Conservation (phyloP, 1,140 invertebrate genomes). For the Orius insidiosus region DNA sequence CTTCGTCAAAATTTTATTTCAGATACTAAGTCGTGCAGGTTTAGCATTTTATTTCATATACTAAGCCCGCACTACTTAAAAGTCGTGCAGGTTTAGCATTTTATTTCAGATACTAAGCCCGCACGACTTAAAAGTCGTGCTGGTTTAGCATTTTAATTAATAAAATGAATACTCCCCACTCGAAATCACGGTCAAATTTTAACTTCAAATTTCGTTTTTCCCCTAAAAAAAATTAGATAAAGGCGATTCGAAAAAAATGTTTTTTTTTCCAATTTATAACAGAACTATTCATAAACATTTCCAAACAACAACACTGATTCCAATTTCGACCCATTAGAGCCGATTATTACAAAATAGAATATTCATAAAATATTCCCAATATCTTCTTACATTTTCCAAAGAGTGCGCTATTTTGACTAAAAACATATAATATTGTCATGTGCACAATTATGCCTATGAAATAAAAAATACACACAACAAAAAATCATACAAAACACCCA, state of each 20-base stretch:
- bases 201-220: no score
- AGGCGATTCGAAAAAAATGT: background rate
- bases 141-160: no score
- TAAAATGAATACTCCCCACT: no score
- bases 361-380: constrained; percentile 8
- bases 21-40: no score
- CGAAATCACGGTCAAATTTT: no score
- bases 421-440: constrained; percentile 15
- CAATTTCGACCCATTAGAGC: background rate
- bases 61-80: no score
- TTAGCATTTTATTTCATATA: no score
- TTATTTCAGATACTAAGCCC: no score
- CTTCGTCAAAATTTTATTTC: no score
- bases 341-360: constrained; percentile 1
- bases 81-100: no score
- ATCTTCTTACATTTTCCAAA: constrained; percentile 1
- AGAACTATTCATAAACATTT: constrained; percentile 1
- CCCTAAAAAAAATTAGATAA: no score
- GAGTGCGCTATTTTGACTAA: constrained; percentile 7
- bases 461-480: constrained; percentile 1
- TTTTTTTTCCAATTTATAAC: background rate
- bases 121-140: no score
- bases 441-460: constrained; percentile 2
- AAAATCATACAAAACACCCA: constrained; percentile 1
- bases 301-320: background rate